Conservation (phyloP, 2,113 vertebrate genomes). For the Columba livia region DNA sequence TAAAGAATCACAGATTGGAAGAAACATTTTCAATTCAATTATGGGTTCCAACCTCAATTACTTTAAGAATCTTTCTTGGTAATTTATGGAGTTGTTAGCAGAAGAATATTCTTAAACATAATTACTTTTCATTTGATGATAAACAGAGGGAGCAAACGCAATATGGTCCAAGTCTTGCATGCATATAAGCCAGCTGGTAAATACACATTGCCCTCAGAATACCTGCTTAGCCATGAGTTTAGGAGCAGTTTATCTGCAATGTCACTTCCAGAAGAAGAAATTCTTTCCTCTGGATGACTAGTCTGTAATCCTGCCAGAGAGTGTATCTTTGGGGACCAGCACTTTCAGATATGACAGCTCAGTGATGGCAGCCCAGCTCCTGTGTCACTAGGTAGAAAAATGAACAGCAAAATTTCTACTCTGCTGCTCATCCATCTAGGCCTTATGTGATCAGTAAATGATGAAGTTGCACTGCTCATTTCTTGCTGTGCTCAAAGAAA, state of each 20-base stretch:
- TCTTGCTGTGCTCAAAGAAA: background rate
- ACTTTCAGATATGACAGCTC: background rate
- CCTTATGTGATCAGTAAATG: background rate
- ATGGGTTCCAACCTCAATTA: slow-evolving; percentile 37
- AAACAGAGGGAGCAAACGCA: slow-evolving; percentile 11
- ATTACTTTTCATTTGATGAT: slow-evolving; percentile 40
- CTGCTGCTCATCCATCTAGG: background rate
- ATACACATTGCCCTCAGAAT: background rate
- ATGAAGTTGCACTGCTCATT: background rate
- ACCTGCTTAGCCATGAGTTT: slow-evolving; percentile 13
- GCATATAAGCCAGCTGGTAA: slow-evolving; percentile 18
- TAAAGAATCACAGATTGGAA: slow-evolving; percentile 30
- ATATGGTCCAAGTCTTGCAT: background rate
- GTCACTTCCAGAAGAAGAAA: background rate
- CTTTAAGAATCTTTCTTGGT: slow-evolving; percentile 5
- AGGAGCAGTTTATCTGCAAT: background rate
- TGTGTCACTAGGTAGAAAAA: background rate
- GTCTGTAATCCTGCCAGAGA: background rate
- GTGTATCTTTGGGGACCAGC: background rate
- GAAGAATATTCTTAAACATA: slow-evolving; percentile 16
- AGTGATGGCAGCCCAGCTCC: background rate
- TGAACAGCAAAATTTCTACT: background rate
- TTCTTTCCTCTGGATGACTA: background rate
- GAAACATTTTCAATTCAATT: slow-evolving; percentile 28
- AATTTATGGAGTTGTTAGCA: slow-evolving; percentile 14